phyloP scores from a whole-genome alignment of 2,113 vertebrate genomes.

The Macquaria australasica region DNA sequence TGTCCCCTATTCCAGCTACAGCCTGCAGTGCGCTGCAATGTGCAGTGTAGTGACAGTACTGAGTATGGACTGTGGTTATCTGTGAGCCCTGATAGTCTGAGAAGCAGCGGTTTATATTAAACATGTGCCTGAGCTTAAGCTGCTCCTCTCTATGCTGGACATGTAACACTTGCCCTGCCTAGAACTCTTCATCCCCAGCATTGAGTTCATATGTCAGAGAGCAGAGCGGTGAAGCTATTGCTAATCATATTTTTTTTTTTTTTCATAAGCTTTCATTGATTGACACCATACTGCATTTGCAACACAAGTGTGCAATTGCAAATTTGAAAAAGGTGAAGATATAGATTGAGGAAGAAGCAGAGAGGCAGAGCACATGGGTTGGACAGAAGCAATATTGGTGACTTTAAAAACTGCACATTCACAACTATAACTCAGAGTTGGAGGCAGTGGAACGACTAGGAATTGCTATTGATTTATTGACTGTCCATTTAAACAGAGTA shows the following conservation, averaged over 20 bases:
- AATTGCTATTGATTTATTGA: slow-evolving; percentile 69
- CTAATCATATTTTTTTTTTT: background rate
- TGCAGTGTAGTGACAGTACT: background rate
- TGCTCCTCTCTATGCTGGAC: slow-evolving; percentile 22
- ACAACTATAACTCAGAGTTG: slow-evolving; percentile 58
- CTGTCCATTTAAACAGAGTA: slow-evolving; percentile 61
- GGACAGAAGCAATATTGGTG: slow-evolving; percentile 18
- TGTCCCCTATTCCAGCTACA: background rate
- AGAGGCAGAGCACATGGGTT: background rate
- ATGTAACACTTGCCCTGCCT: slow-evolving; percentile 8
- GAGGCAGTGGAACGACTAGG: slow-evolving; percentile 50
- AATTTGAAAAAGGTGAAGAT: background rate
- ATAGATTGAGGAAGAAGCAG: background rate
- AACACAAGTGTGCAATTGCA: slow-evolving; percentile 1
- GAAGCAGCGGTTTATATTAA: slow-evolving; percentile 18
- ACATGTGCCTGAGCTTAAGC: slow-evolving; percentile 1
- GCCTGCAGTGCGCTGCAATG: slow-evolving; percentile 2
- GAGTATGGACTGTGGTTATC: background rate
- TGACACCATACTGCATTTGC: background rate
- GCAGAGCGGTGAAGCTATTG: background rate
- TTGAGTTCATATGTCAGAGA: background rate
- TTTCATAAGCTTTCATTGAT: background rate
- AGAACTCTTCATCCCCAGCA: background rate
- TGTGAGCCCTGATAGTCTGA: slow-evolving; percentile 6
- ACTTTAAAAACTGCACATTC: slow-evolving; percentile 64